These are phyloP conservation scores for Mantis religiosa DNA, from an alignment of 2,888 invertebrate species.

Conservation along the genomic window DNA sequence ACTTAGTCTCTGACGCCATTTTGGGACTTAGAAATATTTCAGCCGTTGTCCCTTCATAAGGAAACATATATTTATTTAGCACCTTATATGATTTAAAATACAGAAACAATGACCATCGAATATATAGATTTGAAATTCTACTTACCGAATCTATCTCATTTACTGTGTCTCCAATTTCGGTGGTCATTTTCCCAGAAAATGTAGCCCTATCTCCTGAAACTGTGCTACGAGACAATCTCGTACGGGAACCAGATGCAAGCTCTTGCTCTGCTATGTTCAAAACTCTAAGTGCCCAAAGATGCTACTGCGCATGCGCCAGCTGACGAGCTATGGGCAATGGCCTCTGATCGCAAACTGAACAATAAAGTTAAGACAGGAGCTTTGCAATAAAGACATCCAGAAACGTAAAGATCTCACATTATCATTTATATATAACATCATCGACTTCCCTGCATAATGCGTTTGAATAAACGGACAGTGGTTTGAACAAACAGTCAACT, in stretches of 20 bases:
- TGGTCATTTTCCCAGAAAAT: constrained; percentile 54
- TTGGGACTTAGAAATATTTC: constrained; percentile 76
- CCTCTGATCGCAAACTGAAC: constrained; percentile 1
- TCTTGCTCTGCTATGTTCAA: constrained; percentile 15
- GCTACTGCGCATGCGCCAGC: constrained; percentile 57
- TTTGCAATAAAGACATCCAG: background rate
- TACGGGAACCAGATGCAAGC: constrained; percentile 32
- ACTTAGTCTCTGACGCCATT: constrained; percentile 80
- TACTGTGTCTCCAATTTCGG: constrained; percentile 51
- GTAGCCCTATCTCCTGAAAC: background rate
- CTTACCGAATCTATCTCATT: constrained; percentile 59
- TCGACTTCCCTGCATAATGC: too few relatives aligned
- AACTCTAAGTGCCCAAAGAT: constrained; percentile 57
- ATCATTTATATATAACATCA: too few relatives aligned
- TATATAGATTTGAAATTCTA: constrained; percentile 41
- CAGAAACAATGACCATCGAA: background rate
- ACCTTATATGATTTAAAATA: background rate
- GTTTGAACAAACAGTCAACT: too few relatives aligned
- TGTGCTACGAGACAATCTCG: constrained; percentile 23
- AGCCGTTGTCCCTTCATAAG: background rate
- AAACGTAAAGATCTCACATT: too few relatives aligned
- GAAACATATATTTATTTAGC: background rate
- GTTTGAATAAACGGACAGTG: too few relatives aligned
- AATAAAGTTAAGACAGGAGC: background rate
- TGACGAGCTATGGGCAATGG: constrained; percentile 18